Evolutionary conservation across 2,113 vertebrate genomes (phyloP).

Genomic region (Chiloscyllium plagiosum): DNA sequence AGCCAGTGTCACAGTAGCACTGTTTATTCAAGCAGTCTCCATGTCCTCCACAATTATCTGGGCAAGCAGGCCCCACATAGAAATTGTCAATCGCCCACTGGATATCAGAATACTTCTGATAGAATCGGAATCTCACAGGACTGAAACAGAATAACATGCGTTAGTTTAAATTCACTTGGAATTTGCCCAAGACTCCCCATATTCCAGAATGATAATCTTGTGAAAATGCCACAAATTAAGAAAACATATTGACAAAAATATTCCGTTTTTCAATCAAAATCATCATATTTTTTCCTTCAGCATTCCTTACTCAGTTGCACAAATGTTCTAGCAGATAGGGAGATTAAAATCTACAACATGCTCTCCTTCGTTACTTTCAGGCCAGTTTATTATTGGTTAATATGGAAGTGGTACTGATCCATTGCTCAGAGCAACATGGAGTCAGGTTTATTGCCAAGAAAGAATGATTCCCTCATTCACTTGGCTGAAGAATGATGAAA

Average conservation of each 20-base stretch:
- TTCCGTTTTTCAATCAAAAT: not conserved
- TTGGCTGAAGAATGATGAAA: not conserved
- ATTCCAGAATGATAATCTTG: no score
- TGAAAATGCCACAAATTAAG: not conserved
- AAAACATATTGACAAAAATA: not conserved
- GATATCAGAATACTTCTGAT: conserved; percentile 84
- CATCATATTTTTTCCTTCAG: not conserved
- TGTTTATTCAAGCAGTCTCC: conserved; percentile 89
- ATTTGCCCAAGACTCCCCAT: not conserved
- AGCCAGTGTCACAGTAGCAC: conserved; percentile 90
- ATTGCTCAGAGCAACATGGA: not conserved
- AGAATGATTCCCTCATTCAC: not conserved
- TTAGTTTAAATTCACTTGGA: not conserved
- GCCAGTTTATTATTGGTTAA: not conserved
- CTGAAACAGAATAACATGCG: conserved; percentile 51
- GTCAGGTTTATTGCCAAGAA: not conserved
- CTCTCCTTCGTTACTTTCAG: not conserved
- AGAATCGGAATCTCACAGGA: conserved; percentile 88
- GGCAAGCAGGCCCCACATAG: conserved; percentile 87
- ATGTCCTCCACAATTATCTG: conserved; percentile 83
- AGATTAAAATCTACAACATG: not conserved
- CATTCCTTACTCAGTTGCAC: not conserved
- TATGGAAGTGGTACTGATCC: not conserved
- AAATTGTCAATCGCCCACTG: conserved; percentile 97
- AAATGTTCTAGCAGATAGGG: not conserved